phyloP scores from a whole-genome alignment of 2,113 vertebrate species.

The Callipepla californica region DNA sequence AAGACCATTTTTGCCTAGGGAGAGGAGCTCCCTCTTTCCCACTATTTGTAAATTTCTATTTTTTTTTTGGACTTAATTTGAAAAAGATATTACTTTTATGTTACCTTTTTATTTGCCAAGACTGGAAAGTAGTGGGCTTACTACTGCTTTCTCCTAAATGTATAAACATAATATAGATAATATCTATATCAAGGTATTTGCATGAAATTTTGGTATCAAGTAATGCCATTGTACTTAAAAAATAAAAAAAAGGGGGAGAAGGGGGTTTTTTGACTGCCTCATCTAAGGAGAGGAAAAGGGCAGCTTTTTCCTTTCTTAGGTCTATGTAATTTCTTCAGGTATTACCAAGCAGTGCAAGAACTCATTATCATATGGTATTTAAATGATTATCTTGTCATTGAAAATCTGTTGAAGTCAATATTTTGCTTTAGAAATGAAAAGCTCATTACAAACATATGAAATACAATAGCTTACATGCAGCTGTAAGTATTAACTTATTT shows the following conservation, averaged over 20 bases:
- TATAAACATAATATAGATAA: neutral
- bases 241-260: neutral
- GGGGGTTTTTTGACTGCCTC: neutral
- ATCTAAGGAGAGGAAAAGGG: fast-evolving
- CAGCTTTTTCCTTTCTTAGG: neutral
- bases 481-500: neutral
- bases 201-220: neutral
- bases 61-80: neutral
- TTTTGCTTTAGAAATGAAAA: neutral
- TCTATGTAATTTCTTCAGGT: neutral
- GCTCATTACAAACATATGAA: neutral
- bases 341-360: neutral
- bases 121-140: neutral
- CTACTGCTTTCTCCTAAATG: fast-evolving
- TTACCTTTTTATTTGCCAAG: neutral
- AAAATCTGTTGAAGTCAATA: neutral
- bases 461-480: neutral
- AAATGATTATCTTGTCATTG: neutral
- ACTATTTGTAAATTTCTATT: neutral
- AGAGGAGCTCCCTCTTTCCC: neutral
- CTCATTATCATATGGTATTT: neutral
- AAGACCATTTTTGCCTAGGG: neutral
- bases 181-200: neutral
- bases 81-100: neutral
- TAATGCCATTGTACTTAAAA: neutral